Percentiles rank a stretch among this genome's conserved stretches.
These are phyloP conservation scores for Steatornis caripensis DNA, from an alignment of 2,113 vertebrate species.

Conservation along the genomic window DNA sequence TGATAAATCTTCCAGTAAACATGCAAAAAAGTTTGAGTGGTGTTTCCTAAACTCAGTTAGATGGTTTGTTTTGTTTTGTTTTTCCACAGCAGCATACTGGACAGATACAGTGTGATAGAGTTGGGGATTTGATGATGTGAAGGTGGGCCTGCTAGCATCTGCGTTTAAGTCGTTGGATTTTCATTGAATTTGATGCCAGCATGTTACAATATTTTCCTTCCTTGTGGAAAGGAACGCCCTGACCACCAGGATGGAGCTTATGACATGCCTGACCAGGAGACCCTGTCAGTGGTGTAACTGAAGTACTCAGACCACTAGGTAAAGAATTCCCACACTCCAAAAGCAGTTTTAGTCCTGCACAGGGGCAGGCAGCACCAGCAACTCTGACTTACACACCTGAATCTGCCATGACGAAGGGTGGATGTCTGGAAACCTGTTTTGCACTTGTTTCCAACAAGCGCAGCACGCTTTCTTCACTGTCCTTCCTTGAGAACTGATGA, in stretches of 20 bases:
- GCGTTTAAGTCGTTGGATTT: not conserved
- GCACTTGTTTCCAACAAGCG: not conserved
- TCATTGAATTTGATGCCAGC: not conserved
- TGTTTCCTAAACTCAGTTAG: not conserved
- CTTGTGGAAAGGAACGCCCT: not conserved
- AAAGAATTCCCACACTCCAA: not conserved
- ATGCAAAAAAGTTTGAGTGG: not conserved
- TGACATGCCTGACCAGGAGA: not conserved
- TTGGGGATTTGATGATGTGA: not conserved
- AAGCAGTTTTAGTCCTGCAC: not conserved
- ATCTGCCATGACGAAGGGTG: not conserved
- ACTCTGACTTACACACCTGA: not conserved
- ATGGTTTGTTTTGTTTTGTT: not conserved
- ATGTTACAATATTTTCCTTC: not conserved
- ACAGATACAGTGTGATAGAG: not conserved
- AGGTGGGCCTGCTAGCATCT: not conserved
- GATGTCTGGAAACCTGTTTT: not conserved
- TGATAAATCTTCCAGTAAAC: not conserved
- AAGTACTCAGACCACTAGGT: not conserved
- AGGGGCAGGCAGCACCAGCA: not conserved
- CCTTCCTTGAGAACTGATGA: not conserved
- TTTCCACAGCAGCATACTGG: accelerated
- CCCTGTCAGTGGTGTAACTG: not conserved
- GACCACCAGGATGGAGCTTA: not conserved
- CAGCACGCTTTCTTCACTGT: not conserved